phyloP scores from a whole-genome alignment of 2,888 invertebrate species.

The Drosophila kokeensis region DNA sequence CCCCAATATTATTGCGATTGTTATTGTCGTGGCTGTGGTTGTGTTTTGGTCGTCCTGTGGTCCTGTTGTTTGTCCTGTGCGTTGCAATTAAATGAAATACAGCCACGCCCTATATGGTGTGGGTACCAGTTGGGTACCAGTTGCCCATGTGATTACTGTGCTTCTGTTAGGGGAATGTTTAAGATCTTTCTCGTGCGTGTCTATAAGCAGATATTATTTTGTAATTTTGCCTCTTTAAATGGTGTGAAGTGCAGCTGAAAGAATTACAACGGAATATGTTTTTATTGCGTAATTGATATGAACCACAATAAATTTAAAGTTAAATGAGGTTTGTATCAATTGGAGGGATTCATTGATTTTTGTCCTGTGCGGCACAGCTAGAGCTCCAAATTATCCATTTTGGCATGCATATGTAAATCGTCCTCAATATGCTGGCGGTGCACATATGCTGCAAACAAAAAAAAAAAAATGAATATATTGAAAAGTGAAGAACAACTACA shows the following conservation, averaged over 20 bases:
- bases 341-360: neutral
- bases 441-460: conserved; percentile 31
- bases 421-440: conserved; percentile 23
- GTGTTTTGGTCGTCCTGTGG: conserved; percentile 13
- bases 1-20: conserved; percentile 44
- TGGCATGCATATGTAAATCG: neutral
- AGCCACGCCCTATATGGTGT: conserved; percentile 7
- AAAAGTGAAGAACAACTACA: neutral
- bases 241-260: neutral
- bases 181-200: neutral
- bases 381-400: conserved; percentile 11
- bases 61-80: conserved; percentile 15
- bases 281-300: neutral
- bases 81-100: conserved; percentile 51
- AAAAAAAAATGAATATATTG: neutral
- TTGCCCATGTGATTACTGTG: conserved; percentile 4
- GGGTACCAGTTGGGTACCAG: neutral
- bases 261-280: neutral
- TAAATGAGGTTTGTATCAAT: conserved; percentile 1
- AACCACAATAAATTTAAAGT: neutral
- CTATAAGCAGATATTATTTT: neutral
- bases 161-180: conserved; percentile 3
- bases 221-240: neutral
- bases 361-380: neutral
- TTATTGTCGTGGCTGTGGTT: conserved; percentile 22